phyloP scores from a whole-genome alignment of 2,797 vertebrate genomes.

The Champsocephalus gunnari region DNA sequence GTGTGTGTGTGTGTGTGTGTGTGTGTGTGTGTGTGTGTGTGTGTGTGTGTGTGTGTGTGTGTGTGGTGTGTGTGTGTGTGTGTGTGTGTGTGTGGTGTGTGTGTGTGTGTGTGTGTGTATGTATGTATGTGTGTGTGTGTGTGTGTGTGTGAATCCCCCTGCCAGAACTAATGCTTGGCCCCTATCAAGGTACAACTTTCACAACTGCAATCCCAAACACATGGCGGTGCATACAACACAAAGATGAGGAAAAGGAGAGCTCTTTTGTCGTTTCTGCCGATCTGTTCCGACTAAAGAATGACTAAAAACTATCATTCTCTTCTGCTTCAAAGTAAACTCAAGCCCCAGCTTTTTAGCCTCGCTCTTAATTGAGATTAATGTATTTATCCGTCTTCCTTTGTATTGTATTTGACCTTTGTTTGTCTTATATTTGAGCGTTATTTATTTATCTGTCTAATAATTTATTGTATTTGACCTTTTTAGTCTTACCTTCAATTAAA shows the following conservation, averaged over 20 bases:
- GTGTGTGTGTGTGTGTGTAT: conserved; percentile 35
- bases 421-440: too few species aligned
- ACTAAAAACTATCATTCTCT: too few species aligned
- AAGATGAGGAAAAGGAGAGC: conserved; percentile 34
- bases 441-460: too few species aligned
- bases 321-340: too few species aligned
- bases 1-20: conserved; percentile 31
- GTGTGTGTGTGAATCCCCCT: conserved; percentile 62
- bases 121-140: conserved; percentile 33
- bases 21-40: conserved; percentile 9
- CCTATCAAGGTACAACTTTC: conserved; percentile 81
- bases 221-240: conserved; percentile 68
- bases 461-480: too few species aligned
- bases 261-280: conserved; percentile 16
- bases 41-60: conserved; percentile 34
- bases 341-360: too few species aligned
- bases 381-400: too few species aligned
- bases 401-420: too few species aligned
- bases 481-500: too few species aligned
- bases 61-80: conserved; percentile 8
- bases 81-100: conserved; percentile 26
- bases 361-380: too few species aligned
- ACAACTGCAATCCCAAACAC: conserved; percentile 75
- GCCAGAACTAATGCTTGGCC: conserved; percentile 84
- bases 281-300: not conserved